Percentiles rank a stretch among this genome's conserved stretches.
Evolutionary conservation across 2,113 vertebrate species (phyloP).

Genomic region (Heteronetta atricapilla): DNA sequence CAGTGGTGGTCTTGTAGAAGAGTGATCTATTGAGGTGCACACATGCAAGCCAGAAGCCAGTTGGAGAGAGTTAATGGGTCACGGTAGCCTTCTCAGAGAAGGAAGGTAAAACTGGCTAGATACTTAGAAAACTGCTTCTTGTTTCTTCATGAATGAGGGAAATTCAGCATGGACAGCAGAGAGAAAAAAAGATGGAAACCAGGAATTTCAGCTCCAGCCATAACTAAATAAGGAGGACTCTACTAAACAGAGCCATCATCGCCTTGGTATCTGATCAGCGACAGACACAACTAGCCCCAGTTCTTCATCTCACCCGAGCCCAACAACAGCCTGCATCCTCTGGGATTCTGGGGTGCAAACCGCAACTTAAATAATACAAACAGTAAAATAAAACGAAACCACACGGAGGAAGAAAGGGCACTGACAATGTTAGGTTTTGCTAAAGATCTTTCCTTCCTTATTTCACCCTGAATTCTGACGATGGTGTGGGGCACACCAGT

Average conservation of each 20-base stretch:
- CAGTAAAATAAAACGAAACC: too few relatives aligned
- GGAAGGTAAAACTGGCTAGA: background rate
- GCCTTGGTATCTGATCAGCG: background rate
- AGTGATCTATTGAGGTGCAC: background rate
- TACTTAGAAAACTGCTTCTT: background rate
- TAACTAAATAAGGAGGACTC: background rate
- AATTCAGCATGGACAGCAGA: background rate
- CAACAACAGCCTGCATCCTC: background rate
- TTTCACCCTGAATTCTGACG: background rate
- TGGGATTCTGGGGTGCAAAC: background rate
- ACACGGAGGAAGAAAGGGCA: background rate
- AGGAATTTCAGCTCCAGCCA: background rate
- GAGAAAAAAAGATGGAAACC: background rate
- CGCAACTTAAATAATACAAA: background rate
- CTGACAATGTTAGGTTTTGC: background rate
- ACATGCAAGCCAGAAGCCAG: background rate
- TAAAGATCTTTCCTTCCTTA: background rate
- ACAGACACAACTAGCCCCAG: background rate
- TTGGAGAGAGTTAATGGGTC: background rate
- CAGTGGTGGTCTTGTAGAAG: slow-evolving; percentile 1
- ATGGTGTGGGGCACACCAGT: background rate
- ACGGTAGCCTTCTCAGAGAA: background rate
- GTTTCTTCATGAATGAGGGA: background rate
- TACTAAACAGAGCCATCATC: background rate
- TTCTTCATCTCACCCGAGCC: background rate